Evolutionary conservation across 2,113 vertebrate species (phyloP), one percentile per base, ranked within the genome.

Genomic region (Cyanoramphus novaezelandiae): DNA sequence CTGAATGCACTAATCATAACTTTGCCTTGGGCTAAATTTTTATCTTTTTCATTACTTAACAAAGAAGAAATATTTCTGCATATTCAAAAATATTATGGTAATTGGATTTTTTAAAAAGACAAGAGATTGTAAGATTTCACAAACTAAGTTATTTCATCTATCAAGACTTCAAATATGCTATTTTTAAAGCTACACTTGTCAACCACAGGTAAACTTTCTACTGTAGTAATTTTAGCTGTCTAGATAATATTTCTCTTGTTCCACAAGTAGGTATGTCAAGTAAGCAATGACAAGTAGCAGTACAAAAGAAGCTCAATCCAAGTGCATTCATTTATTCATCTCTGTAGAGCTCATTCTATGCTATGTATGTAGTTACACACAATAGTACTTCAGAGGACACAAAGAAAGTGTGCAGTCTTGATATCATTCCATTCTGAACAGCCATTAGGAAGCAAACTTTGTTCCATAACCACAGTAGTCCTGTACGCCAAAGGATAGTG

Each of bases 241-340:
- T 76, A 44, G 29, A 37, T 46, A 82, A 31, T 57, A 79, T 43
- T 84, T 17, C 7, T 47, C 33, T 52, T 67, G 7, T 82, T 91
- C 18, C 29, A 47, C 35, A 77, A n/a, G 19, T 50, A 76, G n/a
- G 10, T 60, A 47, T 46, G 10, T 71, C 46, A 82, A 69, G 27
- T 25, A 94, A 85, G 33, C 28, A 88, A 49, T 33, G 50, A 63
- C 8, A 82, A 43, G 13, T 11, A 80, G 29, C 31, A 46, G 20
- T 27, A 65, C 5, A 67, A 71, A 72, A 79, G 47, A 24, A 71
- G 5, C 35, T 71, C 0, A 0, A 31, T 76, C 21, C 24, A 69
- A 33, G 10, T n/a, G 28, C 28, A 39, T 0, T 0, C 53, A 53
- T 69, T 82, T 63, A 62, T 67, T 31, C 47, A 8, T 44, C 60